Conservation (phyloP, 2,888 invertebrate genomes). For the Parapristionchus giblindavisi region DNA sequence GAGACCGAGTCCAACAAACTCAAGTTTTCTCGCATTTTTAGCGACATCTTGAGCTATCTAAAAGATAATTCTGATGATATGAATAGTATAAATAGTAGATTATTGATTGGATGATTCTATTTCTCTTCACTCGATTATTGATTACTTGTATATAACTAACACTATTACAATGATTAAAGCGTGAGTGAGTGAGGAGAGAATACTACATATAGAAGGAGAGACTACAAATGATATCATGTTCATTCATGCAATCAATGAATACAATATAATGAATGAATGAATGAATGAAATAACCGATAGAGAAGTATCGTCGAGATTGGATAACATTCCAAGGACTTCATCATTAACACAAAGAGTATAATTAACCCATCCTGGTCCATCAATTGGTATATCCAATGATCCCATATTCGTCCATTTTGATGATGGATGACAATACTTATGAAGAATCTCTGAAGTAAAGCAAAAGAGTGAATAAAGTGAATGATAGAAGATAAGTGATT, state of each 20-base stretch:
- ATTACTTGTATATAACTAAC: too few species aligned
- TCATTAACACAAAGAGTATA: conserved; percentile 67
- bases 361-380: conserved; percentile 68
- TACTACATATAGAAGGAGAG: not conserved
- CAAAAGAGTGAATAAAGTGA: not conserved
- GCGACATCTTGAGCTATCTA: conserved; percentile 85
- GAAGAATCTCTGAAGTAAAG: conserved; percentile 50
- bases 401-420: conserved; percentile 62
- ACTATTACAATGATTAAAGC: not conserved
- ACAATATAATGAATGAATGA: too few species aligned
- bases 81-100: too few species aligned
- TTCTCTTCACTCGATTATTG: too few species aligned
- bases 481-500: too few species aligned
- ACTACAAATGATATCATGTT: not conserved
- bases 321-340: conserved; percentile 66
- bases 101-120: too few species aligned
- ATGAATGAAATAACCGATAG: conserved; percentile 61
- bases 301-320: conserved; percentile 66
- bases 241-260: not conserved
- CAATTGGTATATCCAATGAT: conserved; percentile 44
- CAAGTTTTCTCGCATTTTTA: conserved; percentile 82
- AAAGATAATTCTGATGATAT: conserved; percentile 30
- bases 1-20: conserved; percentile 81
- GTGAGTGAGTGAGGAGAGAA: not conserved
- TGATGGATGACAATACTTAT: conserved; percentile 64